Conservation (phyloP, 2,888 invertebrate genomes). For the Torymus aiolomorphi region DNA sequence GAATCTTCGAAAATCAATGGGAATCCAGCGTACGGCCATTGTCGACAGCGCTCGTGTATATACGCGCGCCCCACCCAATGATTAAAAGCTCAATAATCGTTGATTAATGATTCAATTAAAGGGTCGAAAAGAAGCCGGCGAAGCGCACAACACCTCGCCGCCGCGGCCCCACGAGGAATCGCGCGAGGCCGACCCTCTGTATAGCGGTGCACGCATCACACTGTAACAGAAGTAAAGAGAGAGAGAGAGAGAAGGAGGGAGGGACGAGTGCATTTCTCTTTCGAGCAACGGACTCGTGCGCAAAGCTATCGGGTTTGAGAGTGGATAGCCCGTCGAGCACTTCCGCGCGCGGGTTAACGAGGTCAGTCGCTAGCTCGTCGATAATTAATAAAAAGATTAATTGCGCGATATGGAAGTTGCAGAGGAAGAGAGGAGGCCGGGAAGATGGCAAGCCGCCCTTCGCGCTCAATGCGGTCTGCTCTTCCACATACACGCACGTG, state of each 20-base stretch:
- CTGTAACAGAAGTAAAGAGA: background rate
- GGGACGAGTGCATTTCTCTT: conserved; percentile 18
- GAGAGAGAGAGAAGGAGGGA: conserved; percentile 15
- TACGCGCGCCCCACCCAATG: conserved; percentile 7
- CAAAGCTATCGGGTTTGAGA: conserved; percentile 48
- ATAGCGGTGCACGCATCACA: conserved; percentile 9
- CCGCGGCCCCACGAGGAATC: background rate
- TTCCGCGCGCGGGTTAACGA: conserved; percentile 64
- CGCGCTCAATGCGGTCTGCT: no score
- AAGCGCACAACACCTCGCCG: conserved; percentile 17
- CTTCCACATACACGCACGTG: background rate
- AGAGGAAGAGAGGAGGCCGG: conserved; percentile 20
- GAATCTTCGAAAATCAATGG: conserved; percentile 43
- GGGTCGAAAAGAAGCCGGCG: conserved; percentile 39
- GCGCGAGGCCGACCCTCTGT: background rate
- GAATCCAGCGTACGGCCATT: conserved; percentile 12
- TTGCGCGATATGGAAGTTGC: conserved; percentile 66
- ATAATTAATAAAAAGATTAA: conserved; percentile 72
- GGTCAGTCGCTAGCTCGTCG: conserved; percentile 64
- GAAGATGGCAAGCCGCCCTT: no score
- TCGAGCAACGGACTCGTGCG: conserved; percentile 6
- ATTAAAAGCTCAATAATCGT: conserved; percentile 54
- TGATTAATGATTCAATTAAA: conserved; percentile 57
- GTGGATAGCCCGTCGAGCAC: conserved; percentile 33
- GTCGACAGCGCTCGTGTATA: conserved; percentile 24